Evolutionary conservation across 2,888 invertebrate species (phyloP).

Genomic region (Carterocephalus palaemon): DNA sequence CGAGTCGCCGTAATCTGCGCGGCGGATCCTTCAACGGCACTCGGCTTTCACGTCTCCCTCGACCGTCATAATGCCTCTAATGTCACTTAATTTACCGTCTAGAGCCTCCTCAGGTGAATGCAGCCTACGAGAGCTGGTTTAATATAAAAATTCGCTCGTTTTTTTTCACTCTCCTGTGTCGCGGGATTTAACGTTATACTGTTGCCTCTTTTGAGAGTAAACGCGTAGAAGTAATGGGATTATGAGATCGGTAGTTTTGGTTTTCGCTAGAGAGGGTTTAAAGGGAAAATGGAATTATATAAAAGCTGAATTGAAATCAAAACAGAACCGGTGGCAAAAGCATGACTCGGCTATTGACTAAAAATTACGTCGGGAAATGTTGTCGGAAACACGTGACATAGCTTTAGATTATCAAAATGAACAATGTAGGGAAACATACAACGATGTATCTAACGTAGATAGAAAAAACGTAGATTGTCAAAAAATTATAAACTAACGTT

Average conservation of each 20-base stretch:
- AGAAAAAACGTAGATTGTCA: no score
- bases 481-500: no score
- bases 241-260: slow-evolving; percentile 61
- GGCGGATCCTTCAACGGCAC: slow-evolving; percentile 53
- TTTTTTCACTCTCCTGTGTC: slow-evolving; percentile 52
- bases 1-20: slow-evolving; percentile 27
- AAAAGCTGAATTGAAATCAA: slow-evolving; percentile 44
- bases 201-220: slow-evolving; percentile 72
- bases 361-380: slow-evolving; percentile 20
- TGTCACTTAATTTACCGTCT: slow-evolving; percentile 78
- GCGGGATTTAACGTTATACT: slow-evolving; percentile 64
- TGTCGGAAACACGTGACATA: slow-evolving; percentile 23
- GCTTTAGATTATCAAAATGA: no score
- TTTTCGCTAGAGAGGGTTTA: slow-evolving; percentile 45
- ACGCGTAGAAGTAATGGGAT: slow-evolving; percentile 71
- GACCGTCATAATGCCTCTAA: slow-evolving; percentile 71
- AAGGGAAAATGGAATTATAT: slow-evolving; percentile 56
- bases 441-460: no score
- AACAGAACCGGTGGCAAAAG: slow-evolving; percentile 27
- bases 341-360: slow-evolving; percentile 22
- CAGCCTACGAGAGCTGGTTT: slow-evolving; percentile 67
- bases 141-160: slow-evolving; percentile 71
- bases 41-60: slow-evolving; percentile 68
- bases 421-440: no score
- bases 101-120: slow-evolving; percentile 74